These are phyloP conservation scores for Prorops nasuta DNA, from an alignment of 1,140 invertebrate species.

Conservation along the genomic window DNA sequence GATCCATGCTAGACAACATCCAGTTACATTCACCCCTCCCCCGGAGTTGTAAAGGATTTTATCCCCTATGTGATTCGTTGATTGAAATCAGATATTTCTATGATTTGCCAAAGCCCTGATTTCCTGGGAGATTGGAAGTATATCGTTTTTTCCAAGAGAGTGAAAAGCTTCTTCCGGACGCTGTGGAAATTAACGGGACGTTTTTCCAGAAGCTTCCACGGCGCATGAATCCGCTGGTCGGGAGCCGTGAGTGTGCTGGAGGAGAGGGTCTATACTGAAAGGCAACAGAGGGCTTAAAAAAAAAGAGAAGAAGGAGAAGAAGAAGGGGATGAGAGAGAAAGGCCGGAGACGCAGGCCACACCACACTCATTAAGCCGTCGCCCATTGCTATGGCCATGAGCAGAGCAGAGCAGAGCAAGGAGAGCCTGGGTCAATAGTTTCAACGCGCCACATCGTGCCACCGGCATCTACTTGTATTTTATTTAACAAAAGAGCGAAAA, in stretches of 20 bases:
- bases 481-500: constrained; percentile 34
- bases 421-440: constrained; percentile 24
- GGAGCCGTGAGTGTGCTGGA: background rate
- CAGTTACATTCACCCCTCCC: no score
- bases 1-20: no score
- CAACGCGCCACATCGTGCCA: constrained; percentile 23
- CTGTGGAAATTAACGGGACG: no score
- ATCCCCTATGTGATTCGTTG: constrained; percentile 1
- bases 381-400: no score
- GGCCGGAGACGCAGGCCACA: background rate
- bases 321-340: background rate
- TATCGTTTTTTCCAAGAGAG: no score
- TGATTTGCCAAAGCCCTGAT: no score
- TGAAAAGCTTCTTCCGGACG: no score
- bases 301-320: background rate
- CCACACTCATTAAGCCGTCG: background rate
- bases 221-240: no score
- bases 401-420: background rate
- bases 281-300: background rate
- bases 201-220: no score
- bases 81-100: constrained; percentile 22
- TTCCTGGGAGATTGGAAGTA: no score
- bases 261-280: no score
- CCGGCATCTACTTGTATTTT: constrained; percentile 36
- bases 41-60: constrained; percentile 21